phyloP scores from a whole-genome alignment of 2,113 vertebrate genomes.

The Dissostichus mawsoni region DNA sequence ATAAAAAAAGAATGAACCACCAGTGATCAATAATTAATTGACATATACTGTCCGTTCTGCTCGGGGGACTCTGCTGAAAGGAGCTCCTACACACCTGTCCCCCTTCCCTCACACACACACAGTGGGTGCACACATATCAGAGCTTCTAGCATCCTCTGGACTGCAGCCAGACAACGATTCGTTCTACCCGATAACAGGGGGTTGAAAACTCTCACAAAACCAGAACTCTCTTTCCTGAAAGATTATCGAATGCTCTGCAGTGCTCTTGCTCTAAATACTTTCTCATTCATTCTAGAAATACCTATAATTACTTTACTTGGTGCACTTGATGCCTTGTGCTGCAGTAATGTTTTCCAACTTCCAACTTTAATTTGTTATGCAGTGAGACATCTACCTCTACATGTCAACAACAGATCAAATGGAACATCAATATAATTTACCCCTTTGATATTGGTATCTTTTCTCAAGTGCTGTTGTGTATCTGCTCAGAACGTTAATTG shows the following conservation, averaged over 20 bases:
- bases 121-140: constrained; percentile 7
- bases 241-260: constrained; percentile 24
- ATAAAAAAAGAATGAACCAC: not conserved
- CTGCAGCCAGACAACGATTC: constrained; percentile 18
- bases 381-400: not conserved
- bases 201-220: constrained; percentile 21
- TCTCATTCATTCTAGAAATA: not conserved
- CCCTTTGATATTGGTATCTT: not conserved
- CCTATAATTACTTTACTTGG: too few relatives aligned
- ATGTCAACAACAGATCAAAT: not conserved
- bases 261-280: not conserved
- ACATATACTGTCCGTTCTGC: constrained; percentile 51
- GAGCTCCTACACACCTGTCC: constrained; percentile 18
- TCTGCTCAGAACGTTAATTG: not conserved
- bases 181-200: constrained; percentile 6
- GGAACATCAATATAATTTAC: not conserved
- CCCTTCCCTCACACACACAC: not conserved
- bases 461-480: not conserved
- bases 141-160: constrained; percentile 2
- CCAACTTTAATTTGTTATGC: not conserved
- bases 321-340: too few relatives aligned
- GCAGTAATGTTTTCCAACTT: not conserved
- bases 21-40: constrained; percentile 70
- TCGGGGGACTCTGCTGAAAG: constrained; percentile 46
- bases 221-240: constrained; percentile 14